Evolutionary conservation across 1,140 invertebrate species (phyloP), one percentile per base, ranked within the genome.

Genomic region (Leptestheria dahalacensis): DNA sequence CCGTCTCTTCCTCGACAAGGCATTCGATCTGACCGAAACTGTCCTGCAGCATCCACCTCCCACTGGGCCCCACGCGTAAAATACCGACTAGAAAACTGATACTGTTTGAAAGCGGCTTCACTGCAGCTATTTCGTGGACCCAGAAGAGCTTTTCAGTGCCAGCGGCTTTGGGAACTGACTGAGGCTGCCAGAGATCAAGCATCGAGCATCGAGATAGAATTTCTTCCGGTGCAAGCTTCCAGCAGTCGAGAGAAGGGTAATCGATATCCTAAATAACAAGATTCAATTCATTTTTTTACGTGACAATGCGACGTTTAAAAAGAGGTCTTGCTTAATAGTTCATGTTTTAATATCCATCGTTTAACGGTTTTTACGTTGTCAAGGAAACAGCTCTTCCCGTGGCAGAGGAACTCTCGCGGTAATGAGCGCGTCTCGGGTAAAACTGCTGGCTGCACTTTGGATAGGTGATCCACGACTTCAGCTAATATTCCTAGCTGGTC

Each of bases 361-460:
- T n/a, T n/a, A n/a, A n/a, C n/a, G n/a, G n/a, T n/a, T n/a, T n/a
- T 41, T 41, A 41, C 33, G 6, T 6, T 15, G 33, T 9, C 33
- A 6, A 41, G 49, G 20, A 23, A 15, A 49, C 58, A 60, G 9
- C 23, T 33, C 1, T 21, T 26, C 20, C 24, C 58, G 48, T 60
- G 58, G 4, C 29, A 28, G 3, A 60, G 26, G 50, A 60, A 60
- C 52, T 60, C 58, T 15, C 49, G 48, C 1, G 58, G 51, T 21
- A 60, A 33, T 12, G 58, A 60, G 4, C 58, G 48, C 10, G 3
- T 15, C 24, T 52, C 46, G 4, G 28, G 18, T 24, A 51, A 41
- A n/a, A 21, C 12, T 41, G 33, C n/a, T n/a, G n/a, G 48, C 23
- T 51, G 23, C 12, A 26, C 12, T 2, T 48, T 33, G 0, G 48